These are phyloP conservation scores for Saguinus midas DNA, from an alignment of 2,113 vertebrate species.

Conservation along the genomic window DNA sequence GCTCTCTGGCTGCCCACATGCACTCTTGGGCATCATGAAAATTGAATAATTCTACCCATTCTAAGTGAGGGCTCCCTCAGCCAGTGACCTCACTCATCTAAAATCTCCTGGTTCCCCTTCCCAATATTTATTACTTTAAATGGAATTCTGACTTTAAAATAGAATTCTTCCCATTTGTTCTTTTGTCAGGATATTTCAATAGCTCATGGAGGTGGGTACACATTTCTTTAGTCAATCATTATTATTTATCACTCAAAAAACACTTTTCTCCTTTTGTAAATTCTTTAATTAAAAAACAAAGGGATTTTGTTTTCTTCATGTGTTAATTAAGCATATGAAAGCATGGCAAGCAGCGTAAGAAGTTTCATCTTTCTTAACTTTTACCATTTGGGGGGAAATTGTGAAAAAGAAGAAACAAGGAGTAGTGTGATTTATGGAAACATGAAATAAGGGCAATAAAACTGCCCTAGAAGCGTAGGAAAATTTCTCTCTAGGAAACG, in stretches of 20 bases:
- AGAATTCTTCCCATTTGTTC: neutral
- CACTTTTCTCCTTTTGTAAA: neutral
- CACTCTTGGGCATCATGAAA: neutral
- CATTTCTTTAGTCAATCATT: neutral
- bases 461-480: accelerated
- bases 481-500: neutral
- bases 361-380: neutral
- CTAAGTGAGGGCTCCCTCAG: accelerated
- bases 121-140: neutral
- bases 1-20: neutral
- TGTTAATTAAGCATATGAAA: neutral
- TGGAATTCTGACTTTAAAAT: no score
- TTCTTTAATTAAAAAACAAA: neutral
- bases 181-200: neutral
- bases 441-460: neutral
- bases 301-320: neutral
- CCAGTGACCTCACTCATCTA: neutral
- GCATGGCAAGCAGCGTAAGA: neutral
- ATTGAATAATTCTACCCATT: neutral
- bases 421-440: neutral
- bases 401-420: neutral
- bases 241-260: neutral
- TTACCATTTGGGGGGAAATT: neutral
- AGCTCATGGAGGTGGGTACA: neutral
- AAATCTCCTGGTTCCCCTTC: neutral